Evolutionary conservation across 2,113 vertebrate genomes (phyloP).

Genomic region (Numida meleagris): DNA sequence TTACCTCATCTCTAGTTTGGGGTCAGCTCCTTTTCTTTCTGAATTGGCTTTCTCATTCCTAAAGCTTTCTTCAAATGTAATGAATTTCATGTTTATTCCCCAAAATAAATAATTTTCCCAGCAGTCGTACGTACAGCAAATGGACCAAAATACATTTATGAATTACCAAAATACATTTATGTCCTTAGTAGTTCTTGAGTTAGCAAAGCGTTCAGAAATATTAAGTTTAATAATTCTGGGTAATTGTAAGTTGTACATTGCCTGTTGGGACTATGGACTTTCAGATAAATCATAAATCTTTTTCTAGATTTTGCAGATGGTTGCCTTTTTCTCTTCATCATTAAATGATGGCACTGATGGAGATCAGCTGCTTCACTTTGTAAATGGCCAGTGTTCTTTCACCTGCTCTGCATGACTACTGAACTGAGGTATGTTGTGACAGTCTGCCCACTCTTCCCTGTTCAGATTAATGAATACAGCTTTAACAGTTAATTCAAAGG

Average conservation of each 20-base stretch:
- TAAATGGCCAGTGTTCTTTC: conserved; percentile 50
- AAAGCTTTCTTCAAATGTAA: neutral
- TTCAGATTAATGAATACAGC: conserved; percentile 81
- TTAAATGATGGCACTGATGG: conserved; percentile 27
- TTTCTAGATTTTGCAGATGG: neutral
- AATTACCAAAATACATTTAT: conserved; percentile 57
- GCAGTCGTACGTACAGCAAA: conserved; percentile 46
- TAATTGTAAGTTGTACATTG: conserved; percentile 19
- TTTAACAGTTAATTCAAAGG: conserved; percentile 81
- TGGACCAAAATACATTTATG: conserved; percentile 59
- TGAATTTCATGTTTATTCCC: conserved; percentile 38
- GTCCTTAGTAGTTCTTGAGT: conserved; percentile 15
- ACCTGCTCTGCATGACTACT: conserved; percentile 75
- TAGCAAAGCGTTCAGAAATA: conserved; percentile 58
- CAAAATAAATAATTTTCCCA: neutral
- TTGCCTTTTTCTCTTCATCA: conserved; percentile 38
- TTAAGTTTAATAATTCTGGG: conserved; percentile 63
- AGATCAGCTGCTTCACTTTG: conserved; percentile 56
- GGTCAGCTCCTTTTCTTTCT: neutral
- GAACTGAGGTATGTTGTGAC: conserved; percentile 80
- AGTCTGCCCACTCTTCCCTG: conserved; percentile 70
- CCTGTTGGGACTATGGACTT: conserved; percentile 24
- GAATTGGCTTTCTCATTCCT: neutral
- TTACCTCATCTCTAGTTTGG: neutral
- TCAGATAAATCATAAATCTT: conserved; percentile 39